A percentile compares a stretch with the other conserved stretches of the same genome.
Evolutionary conservation across 2,113 vertebrate species (phyloP).

Genomic region (Rallus limicola): DNA sequence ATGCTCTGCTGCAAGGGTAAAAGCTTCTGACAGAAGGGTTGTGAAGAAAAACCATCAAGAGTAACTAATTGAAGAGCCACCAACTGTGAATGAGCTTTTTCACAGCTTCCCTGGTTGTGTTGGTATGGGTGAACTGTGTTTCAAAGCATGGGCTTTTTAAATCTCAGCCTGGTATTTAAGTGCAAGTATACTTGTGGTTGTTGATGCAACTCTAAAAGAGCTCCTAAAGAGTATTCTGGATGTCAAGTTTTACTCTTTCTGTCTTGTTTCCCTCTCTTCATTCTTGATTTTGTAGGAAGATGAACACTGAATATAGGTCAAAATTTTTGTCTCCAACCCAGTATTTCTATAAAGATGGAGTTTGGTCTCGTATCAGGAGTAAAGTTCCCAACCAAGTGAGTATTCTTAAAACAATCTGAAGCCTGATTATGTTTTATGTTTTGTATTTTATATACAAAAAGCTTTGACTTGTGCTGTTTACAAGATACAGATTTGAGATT

Average conservation of each 20-base stretch:
- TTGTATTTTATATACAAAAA: neutral
- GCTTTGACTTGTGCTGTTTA: neutral
- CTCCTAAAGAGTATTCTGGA: neutral
- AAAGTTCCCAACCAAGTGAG: conserved; percentile 72
- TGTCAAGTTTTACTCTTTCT: neutral
- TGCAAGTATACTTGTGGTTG: neutral
- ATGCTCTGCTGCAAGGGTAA: neutral
- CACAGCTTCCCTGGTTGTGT: neutral
- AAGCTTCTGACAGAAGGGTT: neutral
- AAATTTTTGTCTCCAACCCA: conserved; percentile 86
- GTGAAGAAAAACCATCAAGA: neutral
- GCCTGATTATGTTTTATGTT: neutral
- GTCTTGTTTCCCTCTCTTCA: neutral
- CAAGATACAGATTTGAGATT: neutral
- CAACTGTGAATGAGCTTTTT: neutral
- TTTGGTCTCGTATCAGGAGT: conserved; percentile 75
- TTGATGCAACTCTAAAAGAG: neutral
- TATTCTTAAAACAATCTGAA: neutral
- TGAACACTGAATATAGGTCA: conserved; percentile 86
- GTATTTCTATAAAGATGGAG: conserved; percentile 82
- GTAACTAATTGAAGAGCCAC: neutral
- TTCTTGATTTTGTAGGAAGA: conserved; percentile 74
- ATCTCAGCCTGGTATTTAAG: neutral
- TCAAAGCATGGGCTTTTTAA: neutral
- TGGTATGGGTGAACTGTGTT: neutral